A percentile compares a stretch with the other conserved stretches of the same genome.
phyloP scores from a whole-genome alignment of 1,140 invertebrate species.

The Hyles euphorbiae region DNA sequence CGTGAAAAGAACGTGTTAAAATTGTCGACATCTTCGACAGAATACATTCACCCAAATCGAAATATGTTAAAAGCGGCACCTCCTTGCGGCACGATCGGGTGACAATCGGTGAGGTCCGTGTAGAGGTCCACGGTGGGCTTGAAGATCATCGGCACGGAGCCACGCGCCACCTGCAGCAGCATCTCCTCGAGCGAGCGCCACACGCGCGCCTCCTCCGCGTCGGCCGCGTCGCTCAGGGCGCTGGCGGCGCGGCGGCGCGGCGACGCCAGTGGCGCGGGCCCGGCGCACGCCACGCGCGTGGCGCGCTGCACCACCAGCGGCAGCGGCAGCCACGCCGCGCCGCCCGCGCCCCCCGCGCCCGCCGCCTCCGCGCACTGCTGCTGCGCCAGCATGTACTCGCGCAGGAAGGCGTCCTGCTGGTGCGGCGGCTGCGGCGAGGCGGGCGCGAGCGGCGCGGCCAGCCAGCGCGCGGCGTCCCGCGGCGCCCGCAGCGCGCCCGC shows the following conservation, averaged over 20 bases:
- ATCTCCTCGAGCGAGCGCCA: slow-evolving; percentile 89
- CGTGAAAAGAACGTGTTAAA: background rate
- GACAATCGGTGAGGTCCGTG: slow-evolving; percentile 80
- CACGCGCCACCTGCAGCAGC: slow-evolving; percentile 82
- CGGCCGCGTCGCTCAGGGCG: slow-evolving; percentile 40
- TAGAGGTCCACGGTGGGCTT: slow-evolving; percentile 85
- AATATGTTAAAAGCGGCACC: slow-evolving; percentile 54
- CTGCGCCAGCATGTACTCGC: slow-evolving; percentile 91
- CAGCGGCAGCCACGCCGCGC: slow-evolving; percentile 79
- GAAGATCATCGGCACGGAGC: slow-evolving; percentile 84
- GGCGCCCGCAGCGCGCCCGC: slow-evolving; percentile 87
- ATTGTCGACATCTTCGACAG: background rate
- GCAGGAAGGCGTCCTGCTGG: slow-evolving; percentile 90
- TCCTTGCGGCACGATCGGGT: slow-evolving; percentile 83
- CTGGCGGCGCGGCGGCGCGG: slow-evolving; percentile 67
- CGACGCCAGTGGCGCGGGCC: slow-evolving; percentile 67
- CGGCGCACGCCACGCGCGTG: slow-evolving; percentile 80
- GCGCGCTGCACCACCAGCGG: slow-evolving; percentile 81
- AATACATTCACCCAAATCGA: slow-evolving; percentile 40
- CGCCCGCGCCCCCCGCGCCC: slow-evolving; percentile 40
- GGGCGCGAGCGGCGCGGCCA: slow-evolving; percentile 86
- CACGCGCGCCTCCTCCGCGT: slow-evolving; percentile 57
- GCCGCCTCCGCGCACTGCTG: slow-evolving; percentile 75
- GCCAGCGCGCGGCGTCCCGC: slow-evolving; percentile 85
- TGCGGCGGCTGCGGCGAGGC: slow-evolving; percentile 83